Evolutionary conservation across 2,113 vertebrate species (phyloP).

Genomic region (Gavia stellata): DNA sequence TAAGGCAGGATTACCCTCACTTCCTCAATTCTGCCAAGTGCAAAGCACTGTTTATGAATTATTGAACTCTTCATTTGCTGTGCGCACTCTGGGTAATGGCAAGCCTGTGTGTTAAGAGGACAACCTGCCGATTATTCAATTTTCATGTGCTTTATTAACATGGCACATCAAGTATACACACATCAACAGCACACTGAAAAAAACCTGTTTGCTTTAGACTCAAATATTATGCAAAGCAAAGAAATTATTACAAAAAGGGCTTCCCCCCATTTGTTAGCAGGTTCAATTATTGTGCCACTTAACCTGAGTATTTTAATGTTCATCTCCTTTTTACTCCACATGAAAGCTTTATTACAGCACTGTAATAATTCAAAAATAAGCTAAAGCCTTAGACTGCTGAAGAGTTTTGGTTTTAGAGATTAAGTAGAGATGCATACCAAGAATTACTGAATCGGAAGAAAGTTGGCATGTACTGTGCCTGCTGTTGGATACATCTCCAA

Average conservation of each 20-base stretch:
- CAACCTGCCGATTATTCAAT: constrained; percentile 9
- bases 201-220: not conserved
- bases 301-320: constrained; percentile 21
- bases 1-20: not conserved
- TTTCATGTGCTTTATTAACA: not conserved
- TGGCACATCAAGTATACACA: constrained; percentile 6
- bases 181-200: not conserved
- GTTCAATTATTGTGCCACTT: constrained; percentile 35
- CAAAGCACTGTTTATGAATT: constrained; percentile 1
- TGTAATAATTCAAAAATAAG: not conserved
- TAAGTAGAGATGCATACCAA: not conserved
- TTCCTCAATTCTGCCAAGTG: not conserved
- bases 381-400: not conserved
- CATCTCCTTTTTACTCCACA: not conserved
- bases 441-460: not conserved
- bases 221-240: not conserved
- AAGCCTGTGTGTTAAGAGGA: constrained; percentile 4
- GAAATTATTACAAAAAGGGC: not conserved
- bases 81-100: not conserved
- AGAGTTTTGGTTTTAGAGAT: not conserved
- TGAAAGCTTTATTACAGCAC: constrained; percentile 14
- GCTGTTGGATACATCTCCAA: not conserved
- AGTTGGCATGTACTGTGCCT: not conserved
- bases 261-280: not conserved
- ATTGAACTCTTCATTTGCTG: constrained; percentile 26